phyloP scores from a whole-genome alignment of 2,888 invertebrate species.

The Hemaris fuciformis region DNA sequence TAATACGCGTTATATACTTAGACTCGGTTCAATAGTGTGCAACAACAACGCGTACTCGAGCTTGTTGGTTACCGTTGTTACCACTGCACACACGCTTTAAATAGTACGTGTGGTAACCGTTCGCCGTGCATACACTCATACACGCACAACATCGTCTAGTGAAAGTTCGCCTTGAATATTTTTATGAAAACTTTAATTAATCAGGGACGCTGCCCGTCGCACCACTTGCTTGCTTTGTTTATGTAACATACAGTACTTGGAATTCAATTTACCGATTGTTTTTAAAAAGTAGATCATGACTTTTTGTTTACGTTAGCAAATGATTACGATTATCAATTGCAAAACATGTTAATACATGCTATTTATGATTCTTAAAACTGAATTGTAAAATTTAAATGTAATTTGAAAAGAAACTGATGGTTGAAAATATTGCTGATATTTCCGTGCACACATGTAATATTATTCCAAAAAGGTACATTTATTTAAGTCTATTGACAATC shows the following conservation, averaged over 20 bases:
- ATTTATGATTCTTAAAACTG: no score
- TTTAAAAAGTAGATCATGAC: no score
- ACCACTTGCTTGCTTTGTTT: neutral
- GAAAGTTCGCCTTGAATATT: conserved; percentile 6
- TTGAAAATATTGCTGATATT: no score
- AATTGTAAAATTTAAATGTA: no score
- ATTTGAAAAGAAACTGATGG: no score
- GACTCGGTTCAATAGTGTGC: conserved; percentile 2
- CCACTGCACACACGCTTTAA: neutral
- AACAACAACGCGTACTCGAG: neutral
- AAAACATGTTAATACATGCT: no score
- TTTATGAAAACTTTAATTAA: neutral
- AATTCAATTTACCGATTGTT: no score
- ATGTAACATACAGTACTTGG: neutral
- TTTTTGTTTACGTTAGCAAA: no score
- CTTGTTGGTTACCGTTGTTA: neutral
- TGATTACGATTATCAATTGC: no score
- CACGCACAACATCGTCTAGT: neutral
- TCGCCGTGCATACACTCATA: neutral
- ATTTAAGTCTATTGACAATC: no score
- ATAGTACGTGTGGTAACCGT: neutral
- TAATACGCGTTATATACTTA: conserved; percentile 7
- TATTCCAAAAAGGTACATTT: no score
- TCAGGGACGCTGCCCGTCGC: neutral
- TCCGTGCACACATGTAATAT: no score